These are phyloP conservation scores for Drosophila kanekoi DNA, from an alignment of 2,888 invertebrate species.

Conservation along the genomic window DNA sequence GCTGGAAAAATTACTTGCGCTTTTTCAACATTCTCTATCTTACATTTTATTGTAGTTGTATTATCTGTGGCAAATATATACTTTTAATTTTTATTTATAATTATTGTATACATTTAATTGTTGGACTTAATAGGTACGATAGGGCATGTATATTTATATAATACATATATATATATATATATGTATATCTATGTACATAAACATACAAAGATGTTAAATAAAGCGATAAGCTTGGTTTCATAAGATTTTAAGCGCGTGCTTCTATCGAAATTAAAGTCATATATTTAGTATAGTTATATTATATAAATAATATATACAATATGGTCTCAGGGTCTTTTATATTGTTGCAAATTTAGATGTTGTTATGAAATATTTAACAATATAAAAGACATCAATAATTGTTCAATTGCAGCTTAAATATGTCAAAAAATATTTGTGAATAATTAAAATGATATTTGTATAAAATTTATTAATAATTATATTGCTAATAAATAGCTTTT, in stretches of 20 bases:
- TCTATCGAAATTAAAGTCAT: constrained; percentile 11
- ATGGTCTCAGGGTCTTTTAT: constrained; percentile 26
- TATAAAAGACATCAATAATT: neutral
- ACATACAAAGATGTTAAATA: neutral
- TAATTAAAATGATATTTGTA: neutral
- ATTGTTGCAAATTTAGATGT: constrained; percentile 1
- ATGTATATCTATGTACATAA: constrained; percentile 15
- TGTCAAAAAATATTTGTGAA: neutral
- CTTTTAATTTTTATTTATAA: constrained; percentile 34
- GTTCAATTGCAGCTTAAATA: too few species aligned
- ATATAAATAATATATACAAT: neutral
- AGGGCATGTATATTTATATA: neutral
- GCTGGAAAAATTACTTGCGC: constrained; percentile 58
- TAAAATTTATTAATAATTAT: neutral
- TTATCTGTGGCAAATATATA: constrained; percentile 8
- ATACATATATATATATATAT: constrained; percentile 12
- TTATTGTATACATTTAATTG: constrained; percentile 23
- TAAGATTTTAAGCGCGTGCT: constrained; percentile 17
- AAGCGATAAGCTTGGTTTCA: constrained; percentile 41
- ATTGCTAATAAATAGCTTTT: neutral
- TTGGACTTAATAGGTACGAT: neutral
- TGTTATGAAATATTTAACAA: neutral
- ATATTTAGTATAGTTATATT: neutral
- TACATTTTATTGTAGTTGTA: constrained; percentile 18
- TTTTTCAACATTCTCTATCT: constrained; percentile 39